Evolutionary conservation across 2,888 invertebrate genomes (phyloP).

Genomic region (Acleris literana): DNA sequence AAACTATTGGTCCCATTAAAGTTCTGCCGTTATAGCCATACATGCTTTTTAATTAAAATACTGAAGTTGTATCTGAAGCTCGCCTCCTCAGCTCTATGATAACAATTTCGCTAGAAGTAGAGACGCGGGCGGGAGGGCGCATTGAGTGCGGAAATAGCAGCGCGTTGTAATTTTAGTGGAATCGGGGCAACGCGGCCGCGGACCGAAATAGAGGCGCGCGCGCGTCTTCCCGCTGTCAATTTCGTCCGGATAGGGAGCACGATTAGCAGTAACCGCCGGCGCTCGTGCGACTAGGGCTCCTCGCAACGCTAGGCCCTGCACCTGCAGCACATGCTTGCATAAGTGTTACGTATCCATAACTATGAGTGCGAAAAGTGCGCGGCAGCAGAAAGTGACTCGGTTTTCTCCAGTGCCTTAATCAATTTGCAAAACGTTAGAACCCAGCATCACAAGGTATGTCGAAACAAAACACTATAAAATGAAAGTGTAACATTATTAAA

Average conservation of each 20-base stretch:
- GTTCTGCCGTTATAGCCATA: no score
- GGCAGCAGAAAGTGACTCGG: constrained; percentile 44
- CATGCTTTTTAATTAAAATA: background rate
- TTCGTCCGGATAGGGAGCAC: constrained; percentile 79
- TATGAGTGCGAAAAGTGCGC: constrained; percentile 44
- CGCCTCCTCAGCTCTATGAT: constrained; percentile 22
- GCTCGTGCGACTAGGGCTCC: constrained; percentile 40
- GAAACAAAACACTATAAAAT: background rate
- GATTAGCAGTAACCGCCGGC: constrained; percentile 63
- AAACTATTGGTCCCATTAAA: no score
- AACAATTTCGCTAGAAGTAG: constrained; percentile 63
- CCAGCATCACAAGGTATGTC: background rate
- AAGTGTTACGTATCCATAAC: constrained; percentile 47
- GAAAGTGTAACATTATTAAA: constrained; percentile 5
- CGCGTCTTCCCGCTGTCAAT: constrained; percentile 78
- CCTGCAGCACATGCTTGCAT: constrained; percentile 57
- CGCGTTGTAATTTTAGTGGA: constrained; percentile 82
- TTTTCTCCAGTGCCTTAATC: constrained; percentile 40
- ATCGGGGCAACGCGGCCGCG: constrained; percentile 82
- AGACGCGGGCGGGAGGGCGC: constrained; percentile 65
- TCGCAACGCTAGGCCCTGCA: constrained; percentile 45
- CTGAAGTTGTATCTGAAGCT: background rate
- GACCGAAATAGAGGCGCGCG: constrained; percentile 78
- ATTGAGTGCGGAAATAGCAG: constrained; percentile 80
- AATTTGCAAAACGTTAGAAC: background rate